A percentile compares a stretch with the other conserved stretches of the same genome.
Evolutionary conservation across 2,888 invertebrate species (phyloP).

Genomic region (Drosophila mettleri): DNA sequence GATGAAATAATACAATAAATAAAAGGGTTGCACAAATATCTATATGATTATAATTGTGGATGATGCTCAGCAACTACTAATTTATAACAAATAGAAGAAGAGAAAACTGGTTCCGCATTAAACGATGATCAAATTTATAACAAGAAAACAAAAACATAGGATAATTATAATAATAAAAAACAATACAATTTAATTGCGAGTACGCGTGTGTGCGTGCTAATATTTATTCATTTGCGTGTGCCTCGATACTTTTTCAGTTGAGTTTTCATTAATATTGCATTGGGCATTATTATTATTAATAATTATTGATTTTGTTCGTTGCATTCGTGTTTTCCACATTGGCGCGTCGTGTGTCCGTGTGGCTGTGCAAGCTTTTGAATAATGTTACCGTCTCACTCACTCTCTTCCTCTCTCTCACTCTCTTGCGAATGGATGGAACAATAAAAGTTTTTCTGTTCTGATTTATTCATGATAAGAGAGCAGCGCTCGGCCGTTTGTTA

Average conservation of each 20-base stretch:
- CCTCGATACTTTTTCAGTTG: slow-evolving; percentile 54
- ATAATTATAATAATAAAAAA: slow-evolving; percentile 39
- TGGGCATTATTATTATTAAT: slow-evolving; percentile 65
- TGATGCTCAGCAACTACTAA: slow-evolving; percentile 66
- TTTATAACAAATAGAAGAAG: slow-evolving; percentile 39
- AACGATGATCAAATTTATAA: slow-evolving; percentile 61
- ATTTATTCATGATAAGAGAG: slow-evolving; percentile 65
- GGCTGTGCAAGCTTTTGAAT: slow-evolving; percentile 72
- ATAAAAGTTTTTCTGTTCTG: slow-evolving; percentile 59
- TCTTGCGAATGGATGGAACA: slow-evolving; percentile 65
- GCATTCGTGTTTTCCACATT: slow-evolving; percentile 57
- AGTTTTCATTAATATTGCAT: slow-evolving; percentile 75
- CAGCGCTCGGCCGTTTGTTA: slow-evolving; percentile 41
- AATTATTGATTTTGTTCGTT: slow-evolving; percentile 69
- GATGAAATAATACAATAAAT: slow-evolving; percentile 31
- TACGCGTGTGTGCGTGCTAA: slow-evolving; percentile 47
- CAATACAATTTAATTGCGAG: slow-evolving; percentile 70
- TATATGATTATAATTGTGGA: slow-evolving; percentile 73
- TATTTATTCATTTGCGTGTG: slow-evolving; percentile 44
- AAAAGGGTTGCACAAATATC: slow-evolving; percentile 73
- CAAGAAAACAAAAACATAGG: slow-evolving; percentile 13
- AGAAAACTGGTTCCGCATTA: slow-evolving; percentile 38
- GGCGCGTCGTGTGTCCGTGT: slow-evolving; percentile 48
- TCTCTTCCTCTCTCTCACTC: slow-evolving; percentile 2
- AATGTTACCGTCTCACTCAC: slow-evolving; percentile 41